phyloP scores from a whole-genome alignment of 1,140 invertebrate genomes.

The Drosophila ercepeae region DNA sequence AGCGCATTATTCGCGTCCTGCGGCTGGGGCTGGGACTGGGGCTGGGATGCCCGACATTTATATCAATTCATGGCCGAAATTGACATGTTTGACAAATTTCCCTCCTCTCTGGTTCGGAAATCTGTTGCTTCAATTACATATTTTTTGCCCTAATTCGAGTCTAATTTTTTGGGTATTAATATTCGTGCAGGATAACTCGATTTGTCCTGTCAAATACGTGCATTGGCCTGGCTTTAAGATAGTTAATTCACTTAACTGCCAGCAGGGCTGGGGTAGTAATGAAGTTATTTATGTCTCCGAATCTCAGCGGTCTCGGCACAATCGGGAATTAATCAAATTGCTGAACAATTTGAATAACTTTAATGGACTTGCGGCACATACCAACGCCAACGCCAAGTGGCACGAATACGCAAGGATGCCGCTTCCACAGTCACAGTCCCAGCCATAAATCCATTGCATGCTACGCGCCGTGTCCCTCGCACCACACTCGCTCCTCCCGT shows the following conservation, averaged over 20 bases:
- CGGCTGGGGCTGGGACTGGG: no score
- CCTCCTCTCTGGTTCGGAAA: constrained; percentile 40
- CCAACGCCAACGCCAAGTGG: constrained; percentile 15
- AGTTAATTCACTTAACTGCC: constrained; percentile 25
- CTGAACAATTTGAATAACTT: constrained; percentile 58
- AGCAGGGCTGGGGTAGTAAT: constrained; percentile 9
- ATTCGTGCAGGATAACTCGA: constrained; percentile 63
- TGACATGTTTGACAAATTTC: constrained; percentile 55
- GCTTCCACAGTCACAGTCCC: constrained; percentile 44
- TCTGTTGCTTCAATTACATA: constrained; percentile 68
- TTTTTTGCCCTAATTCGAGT: constrained; percentile 31
- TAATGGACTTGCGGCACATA: constrained; percentile 46
- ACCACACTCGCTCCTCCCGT: constrained; percentile 18
- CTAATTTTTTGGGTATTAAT: constrained; percentile 53
- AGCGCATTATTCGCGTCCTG: constrained; percentile 69
- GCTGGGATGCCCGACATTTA: constrained; percentile 69
- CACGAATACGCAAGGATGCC: constrained; percentile 29
- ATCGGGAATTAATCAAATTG: constrained; percentile 58
- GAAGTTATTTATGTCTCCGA: constrained; percentile 34
- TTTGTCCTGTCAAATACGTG: constrained; percentile 53
- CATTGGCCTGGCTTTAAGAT: constrained; percentile 40
- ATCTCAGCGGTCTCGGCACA: constrained; percentile 11
- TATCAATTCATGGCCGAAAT: constrained; percentile 64
- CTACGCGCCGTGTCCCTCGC: background rate
- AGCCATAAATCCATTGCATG: constrained; percentile 50